Evolutionary conservation across 2,113 vertebrate species (phyloP).

Genomic region (Cyprinus carpio): DNA sequence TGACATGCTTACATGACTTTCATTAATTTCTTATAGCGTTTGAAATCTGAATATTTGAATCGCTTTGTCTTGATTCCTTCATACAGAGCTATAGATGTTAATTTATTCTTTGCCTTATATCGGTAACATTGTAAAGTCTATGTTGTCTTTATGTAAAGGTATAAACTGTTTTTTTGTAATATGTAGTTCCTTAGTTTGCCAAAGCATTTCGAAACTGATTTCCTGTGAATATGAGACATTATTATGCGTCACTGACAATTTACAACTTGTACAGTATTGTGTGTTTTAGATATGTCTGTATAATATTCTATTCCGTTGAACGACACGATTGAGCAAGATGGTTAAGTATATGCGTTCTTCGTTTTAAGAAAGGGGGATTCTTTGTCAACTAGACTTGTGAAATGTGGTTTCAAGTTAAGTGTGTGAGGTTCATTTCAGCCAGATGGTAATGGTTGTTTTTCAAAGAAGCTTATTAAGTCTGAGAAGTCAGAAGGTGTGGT

Average conservation of each 20-base stretch:
- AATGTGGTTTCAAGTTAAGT: conserved; percentile 16
- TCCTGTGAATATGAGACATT: background rate
- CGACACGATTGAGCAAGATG: background rate
- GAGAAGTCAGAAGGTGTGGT: conserved; percentile 30
- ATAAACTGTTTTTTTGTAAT: background rate
- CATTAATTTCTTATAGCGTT: background rate
- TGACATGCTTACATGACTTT: background rate
- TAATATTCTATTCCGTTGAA: background rate
- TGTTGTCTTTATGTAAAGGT: background rate
- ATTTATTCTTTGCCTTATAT: background rate
- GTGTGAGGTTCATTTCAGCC: conserved; percentile 1
- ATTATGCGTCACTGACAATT: background rate
- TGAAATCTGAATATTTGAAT: background rate
- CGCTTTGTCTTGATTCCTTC: background rate
- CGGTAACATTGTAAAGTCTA: background rate
- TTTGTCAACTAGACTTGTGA: background rate
- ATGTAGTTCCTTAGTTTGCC: background rate
- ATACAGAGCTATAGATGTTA: background rate
- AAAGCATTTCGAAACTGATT: background rate
- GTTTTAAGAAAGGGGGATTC: background rate
- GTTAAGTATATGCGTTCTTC: background rate
- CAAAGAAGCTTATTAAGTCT: conserved; percentile 9
- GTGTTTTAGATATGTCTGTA: background rate
- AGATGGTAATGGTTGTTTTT: conserved; percentile 27
- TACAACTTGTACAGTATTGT: background rate